Conservation (phyloP, 2,113 vertebrate species). For the Jacana jacana region DNA sequence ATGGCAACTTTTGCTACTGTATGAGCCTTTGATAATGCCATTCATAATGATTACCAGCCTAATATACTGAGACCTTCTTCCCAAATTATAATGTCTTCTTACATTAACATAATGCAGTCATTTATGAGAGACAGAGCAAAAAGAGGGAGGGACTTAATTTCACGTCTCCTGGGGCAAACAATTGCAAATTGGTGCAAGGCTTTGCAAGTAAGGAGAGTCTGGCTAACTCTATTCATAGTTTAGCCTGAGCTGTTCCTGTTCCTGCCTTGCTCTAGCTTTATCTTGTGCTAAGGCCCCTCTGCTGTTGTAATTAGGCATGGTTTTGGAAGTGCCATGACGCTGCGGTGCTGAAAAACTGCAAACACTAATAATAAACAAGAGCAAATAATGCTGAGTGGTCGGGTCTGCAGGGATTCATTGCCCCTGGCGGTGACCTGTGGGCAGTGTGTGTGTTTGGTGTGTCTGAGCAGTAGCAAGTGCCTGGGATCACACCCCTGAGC, state of each 20-base stretch:
- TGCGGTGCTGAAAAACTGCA: neutral
- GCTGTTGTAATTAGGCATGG: neutral
- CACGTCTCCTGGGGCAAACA: neutral
- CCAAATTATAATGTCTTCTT: constrained; percentile 4
- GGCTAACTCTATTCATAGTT: neutral
- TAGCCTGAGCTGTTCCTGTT: neutral
- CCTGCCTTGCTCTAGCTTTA: neutral
- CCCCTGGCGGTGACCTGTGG: neutral
- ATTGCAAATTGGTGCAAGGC: neutral
- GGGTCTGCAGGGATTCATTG: neutral
- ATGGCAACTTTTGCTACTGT: neutral
- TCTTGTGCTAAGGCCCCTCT: no score
- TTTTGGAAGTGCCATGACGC: neutral
- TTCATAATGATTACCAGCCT: neutral
- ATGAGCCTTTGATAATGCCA: neutral
- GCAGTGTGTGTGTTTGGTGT: neutral
- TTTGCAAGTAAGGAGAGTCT: neutral
- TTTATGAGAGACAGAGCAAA: neutral
- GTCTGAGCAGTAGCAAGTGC: neutral
- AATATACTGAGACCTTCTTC: neutral
- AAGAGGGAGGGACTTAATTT: neutral
- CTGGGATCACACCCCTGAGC: neutral
- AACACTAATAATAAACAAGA: neutral
- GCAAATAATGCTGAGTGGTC: neutral
- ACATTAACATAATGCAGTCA: neutral